Conservation (phyloP, 2,888 invertebrate species). For the Autographa pulchrina region DNA sequence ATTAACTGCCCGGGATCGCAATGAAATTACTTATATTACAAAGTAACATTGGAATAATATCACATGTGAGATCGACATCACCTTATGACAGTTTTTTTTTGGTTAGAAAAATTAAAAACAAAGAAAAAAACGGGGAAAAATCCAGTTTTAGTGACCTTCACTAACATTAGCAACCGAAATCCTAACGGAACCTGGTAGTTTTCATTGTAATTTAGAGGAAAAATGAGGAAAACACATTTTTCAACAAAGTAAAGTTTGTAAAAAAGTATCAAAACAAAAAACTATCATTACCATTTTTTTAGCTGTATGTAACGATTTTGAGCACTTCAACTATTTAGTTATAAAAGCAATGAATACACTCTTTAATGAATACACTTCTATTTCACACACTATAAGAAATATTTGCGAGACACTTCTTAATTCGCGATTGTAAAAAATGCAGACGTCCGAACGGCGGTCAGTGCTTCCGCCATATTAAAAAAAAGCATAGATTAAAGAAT, state of each 20-base stretch:
- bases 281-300: slow-evolving; percentile 89
- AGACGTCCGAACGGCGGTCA: slow-evolving; percentile 87
- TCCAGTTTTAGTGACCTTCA: slow-evolving; percentile 63
- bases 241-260: slow-evolving; percentile 82
- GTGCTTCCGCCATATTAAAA: slow-evolving; percentile 89
- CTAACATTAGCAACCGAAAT: slow-evolving; percentile 30
- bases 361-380: slow-evolving; percentile 67
- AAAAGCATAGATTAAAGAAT: slow-evolving; percentile 81
- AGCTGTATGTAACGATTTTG: slow-evolving; percentile 64
- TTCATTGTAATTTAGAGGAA: slow-evolving; percentile 54
- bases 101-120: slow-evolving; percentile 87
- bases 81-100: slow-evolving; percentile 85
- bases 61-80: slow-evolving; percentile 85
- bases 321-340: slow-evolving; percentile 50
- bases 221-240: slow-evolving; percentile 75
- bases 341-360: slow-evolving; percentile 57
- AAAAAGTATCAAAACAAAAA: slow-evolving; percentile 90
- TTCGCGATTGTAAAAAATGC: slow-evolving; percentile 76
- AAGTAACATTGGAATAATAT: slow-evolving; percentile 77
- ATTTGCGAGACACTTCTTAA: slow-evolving; percentile 69
- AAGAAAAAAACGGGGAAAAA: slow-evolving; percentile 83
- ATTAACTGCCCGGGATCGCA: slow-evolving; percentile 76
- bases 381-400: slow-evolving; percentile 71
- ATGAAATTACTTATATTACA: slow-evolving; percentile 67
- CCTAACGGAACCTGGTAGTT: slow-evolving; percentile 45